Evolutionary conservation across 2,113 vertebrate species (phyloP).

Genomic region (Oreotrochilus melanogaster): DNA sequence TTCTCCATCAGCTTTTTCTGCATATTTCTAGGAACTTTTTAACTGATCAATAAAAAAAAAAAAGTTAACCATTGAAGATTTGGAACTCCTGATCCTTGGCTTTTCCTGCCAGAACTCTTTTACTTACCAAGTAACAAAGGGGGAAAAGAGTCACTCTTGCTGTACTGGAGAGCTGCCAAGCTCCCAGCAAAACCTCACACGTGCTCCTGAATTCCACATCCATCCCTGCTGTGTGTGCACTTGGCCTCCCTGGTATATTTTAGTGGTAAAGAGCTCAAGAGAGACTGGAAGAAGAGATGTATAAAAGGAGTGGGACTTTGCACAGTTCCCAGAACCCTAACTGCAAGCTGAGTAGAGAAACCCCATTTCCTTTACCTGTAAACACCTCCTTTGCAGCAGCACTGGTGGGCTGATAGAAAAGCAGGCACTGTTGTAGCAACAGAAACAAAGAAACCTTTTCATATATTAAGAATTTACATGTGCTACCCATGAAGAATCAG

Average conservation of each 20-base stretch:
- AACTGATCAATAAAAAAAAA: neutral
- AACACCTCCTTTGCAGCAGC: neutral
- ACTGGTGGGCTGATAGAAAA: neutral
- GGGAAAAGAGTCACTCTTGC: neutral
- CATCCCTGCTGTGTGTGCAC: neutral
- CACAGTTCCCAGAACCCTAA: neutral
- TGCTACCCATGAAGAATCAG: neutral
- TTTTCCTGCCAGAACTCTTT: neutral
- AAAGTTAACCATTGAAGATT: neutral
- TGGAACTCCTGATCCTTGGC: neutral
- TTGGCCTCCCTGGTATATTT: neutral
- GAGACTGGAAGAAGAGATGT: neutral
- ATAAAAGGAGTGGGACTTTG: neutral
- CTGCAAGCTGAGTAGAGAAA: neutral
- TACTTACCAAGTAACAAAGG: neutral
- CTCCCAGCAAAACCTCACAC: neutral
- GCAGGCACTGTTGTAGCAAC: neutral
- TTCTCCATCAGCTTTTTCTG: neutral
- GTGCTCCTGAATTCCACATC: neutral
- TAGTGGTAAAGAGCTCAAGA: neutral
- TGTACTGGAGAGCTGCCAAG: neutral
- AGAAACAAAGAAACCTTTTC: neutral
- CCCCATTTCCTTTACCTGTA: no score
- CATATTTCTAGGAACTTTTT: neutral
- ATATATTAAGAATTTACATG: neutral